These are phyloP conservation scores for Chaetodon trifascialis DNA, from an alignment of 2,113 vertebrate species.

Conservation along the genomic window DNA sequence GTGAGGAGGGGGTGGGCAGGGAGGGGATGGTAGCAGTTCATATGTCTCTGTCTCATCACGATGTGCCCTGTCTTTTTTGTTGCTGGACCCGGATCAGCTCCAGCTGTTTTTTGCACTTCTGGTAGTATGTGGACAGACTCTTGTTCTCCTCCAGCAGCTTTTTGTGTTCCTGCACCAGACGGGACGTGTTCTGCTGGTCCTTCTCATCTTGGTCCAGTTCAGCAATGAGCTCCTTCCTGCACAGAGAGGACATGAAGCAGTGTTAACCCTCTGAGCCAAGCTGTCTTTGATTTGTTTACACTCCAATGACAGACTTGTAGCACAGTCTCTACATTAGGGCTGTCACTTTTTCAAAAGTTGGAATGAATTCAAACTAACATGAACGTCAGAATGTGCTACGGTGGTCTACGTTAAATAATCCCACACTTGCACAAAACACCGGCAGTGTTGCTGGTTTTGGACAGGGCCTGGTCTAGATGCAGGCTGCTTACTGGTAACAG, in stretches of 20 bases:
- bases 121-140: constrained; percentile 98
- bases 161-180: constrained; percentile 99
- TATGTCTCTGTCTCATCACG: constrained; percentile 85
- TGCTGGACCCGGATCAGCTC: constrained; percentile 98
- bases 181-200: constrained; percentile 99
- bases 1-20: constrained; percentile 58
- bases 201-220: constrained; percentile 99
- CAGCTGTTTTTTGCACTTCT: constrained; percentile 99
- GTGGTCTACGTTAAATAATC: too few species aligned
- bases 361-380: too few species aligned
- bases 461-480: too few species aligned
- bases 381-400: too few species aligned
- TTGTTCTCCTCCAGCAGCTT: constrained; percentile 99
- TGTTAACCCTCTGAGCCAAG: background rate
- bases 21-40: constrained; percentile 16
- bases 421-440: too few species aligned
- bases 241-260: background rate
- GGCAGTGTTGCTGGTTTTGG: too few species aligned
- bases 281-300: background rate
- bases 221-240: constrained; percentile 96
- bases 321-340: too few species aligned
- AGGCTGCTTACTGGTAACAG: too few species aligned
- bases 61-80: constrained; percentile 98
- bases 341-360: too few species aligned
- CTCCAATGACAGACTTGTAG: background rate